phyloP scores from a whole-genome alignment of 2,797 vertebrate species.

The Xenopus petersii region DNA sequence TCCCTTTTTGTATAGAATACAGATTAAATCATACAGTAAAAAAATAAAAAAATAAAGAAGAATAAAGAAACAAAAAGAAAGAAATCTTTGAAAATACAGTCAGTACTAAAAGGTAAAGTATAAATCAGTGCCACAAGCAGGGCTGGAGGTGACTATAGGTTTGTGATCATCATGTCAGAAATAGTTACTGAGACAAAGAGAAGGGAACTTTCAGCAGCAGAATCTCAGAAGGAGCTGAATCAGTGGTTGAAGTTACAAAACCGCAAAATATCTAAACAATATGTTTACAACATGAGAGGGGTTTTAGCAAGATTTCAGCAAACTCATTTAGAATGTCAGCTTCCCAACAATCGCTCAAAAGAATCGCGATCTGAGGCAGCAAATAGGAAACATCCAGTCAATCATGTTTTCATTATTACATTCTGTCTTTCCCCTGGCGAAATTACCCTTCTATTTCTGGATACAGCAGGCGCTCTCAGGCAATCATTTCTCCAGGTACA shows the following conservation, averaged over 20 bases:
- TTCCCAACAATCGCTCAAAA: conserved; percentile 1
- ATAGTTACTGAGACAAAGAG: conserved; percentile 16
- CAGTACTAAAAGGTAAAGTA: no score
- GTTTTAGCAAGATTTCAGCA: conserved; percentile 10
- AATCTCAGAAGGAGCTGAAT: conserved; percentile 11
- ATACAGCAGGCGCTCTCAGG: not conserved
- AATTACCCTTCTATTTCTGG: not conserved
- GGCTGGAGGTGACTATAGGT: not conserved
- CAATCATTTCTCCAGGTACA: no score
- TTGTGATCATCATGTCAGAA: conserved; percentile 30
- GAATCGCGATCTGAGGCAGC: not conserved
- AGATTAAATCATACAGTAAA: no score
- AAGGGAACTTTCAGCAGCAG: conserved; percentile 9
- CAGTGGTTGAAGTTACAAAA: conserved; percentile 38
- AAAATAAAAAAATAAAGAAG: no score
- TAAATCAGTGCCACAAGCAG: no score
- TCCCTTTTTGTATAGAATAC: no score
- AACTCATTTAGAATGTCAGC: conserved; percentile 17
- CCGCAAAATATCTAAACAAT: conserved; percentile 41
- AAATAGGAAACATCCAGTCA: conserved; percentile 20
- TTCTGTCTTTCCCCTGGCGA: not conserved
- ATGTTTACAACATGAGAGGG: conserved; percentile 26
- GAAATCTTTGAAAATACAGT: no score
- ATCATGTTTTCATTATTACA: conserved; percentile 10
- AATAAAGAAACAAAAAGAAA: no score